phyloP scores from a whole-genome alignment of 2,797 vertebrate genomes.

The Helicolenus hilgendorfi region DNA sequence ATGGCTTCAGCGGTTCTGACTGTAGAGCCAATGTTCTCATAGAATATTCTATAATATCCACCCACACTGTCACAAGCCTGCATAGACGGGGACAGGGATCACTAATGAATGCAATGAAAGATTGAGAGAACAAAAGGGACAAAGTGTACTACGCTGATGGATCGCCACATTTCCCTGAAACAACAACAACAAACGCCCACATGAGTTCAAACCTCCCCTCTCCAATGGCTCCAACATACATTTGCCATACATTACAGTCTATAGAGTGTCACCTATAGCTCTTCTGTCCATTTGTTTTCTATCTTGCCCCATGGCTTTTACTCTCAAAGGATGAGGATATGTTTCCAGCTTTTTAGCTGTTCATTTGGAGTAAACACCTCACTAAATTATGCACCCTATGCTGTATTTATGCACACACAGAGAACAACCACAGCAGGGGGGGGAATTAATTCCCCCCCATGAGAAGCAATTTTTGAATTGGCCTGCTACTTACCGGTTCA shows the following conservation, averaged over 20 bases:
- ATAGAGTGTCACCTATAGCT: background rate
- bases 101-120: slow-evolving; percentile 23
- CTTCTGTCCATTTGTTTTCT: background rate
- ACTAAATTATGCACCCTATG: background rate
- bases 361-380: background rate
- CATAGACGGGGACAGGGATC: background rate
- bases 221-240: background rate
- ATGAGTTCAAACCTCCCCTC: background rate
- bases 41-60: slow-evolving; percentile 42
- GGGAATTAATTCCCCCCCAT: slow-evolving; percentile 1
- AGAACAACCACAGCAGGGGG: background rate
- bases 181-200: slow-evolving; percentile 9
- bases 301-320: background rate
- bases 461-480: slow-evolving; percentile 8
- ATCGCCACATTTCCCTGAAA: background rate
- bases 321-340: background rate
- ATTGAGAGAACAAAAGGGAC: background rate
- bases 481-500: background rate
- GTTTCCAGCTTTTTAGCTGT: background rate
- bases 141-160: background rate
- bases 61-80: slow-evolving; percentile 23
- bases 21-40: slow-evolving; percentile 11
- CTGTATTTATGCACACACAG: background rate
- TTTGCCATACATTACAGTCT: background rate
- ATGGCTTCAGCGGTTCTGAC: background rate